Conservation (phyloP, 2,113 vertebrate genomes). For the Rostratula benghalensis region DNA sequence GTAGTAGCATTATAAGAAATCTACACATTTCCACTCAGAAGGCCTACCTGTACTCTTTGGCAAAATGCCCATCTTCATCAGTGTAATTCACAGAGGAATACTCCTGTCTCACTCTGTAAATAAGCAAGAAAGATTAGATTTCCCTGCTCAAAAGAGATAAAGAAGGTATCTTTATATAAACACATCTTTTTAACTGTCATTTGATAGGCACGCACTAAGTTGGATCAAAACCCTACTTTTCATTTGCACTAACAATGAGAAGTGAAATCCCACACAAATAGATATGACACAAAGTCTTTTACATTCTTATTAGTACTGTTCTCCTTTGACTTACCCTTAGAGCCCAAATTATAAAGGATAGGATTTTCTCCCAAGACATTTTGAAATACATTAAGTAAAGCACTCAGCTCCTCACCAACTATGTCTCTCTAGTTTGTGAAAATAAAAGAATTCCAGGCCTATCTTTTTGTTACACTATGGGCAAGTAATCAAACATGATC, state of each 20-base stretch:
- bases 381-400: slow-evolving; percentile 4
- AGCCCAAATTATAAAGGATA: slow-evolving; percentile 33
- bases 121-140: slow-evolving; percentile 27
- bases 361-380: slow-evolving; percentile 47
- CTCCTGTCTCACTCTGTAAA: background rate
- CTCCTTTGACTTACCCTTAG: background rate
- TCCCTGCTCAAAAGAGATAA: slow-evolving; percentile 3
- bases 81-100: slow-evolving; percentile 15
- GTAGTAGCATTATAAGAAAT: background rate
- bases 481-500: background rate
- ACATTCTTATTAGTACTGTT: background rate
- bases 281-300: background rate
- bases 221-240: background rate
- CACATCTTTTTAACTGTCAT: slow-evolving; percentile 10
- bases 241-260: background rate
- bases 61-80: background rate
- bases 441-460: slow-evolving; percentile 41
- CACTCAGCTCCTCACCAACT: background rate
- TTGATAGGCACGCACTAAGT: background rate
- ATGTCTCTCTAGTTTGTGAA: background rate
- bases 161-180: slow-evolving; percentile 7
- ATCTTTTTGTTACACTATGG: background rate
- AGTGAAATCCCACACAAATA: slow-evolving; percentile 25
- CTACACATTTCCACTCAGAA: background rate
- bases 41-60: background rate